A percentile compares a stretch with the other conserved stretches of the same genome.
These are phyloP conservation scores for Protodeltote pygarga DNA, from an alignment of 2,888 invertebrate genomes.

Conservation along the genomic window DNA sequence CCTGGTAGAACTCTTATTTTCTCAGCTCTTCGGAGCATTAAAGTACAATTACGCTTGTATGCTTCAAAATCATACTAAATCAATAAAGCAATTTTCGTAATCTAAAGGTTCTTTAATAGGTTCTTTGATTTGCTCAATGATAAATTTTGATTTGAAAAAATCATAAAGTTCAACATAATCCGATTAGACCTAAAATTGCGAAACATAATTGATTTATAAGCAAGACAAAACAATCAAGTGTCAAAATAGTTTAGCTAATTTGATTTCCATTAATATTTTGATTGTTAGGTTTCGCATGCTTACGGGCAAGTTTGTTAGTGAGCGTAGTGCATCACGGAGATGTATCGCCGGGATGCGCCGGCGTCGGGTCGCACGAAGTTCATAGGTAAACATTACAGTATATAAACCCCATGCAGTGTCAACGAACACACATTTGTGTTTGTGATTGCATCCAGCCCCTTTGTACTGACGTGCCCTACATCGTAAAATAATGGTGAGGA, in stretches of 20 bases:
- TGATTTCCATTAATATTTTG: constrained; percentile 55
- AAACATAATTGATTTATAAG: constrained; percentile 51
- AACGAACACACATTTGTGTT: constrained; percentile 75
- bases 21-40: too few relatives aligned
- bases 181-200: constrained; percentile 26
- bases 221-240: constrained; percentile 45
- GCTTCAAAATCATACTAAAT: too few relatives aligned
- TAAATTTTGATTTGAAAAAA: constrained; percentile 27
- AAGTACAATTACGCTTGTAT: too few relatives aligned
- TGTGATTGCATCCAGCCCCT: constrained; percentile 72
- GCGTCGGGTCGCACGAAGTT: constrained; percentile 79
- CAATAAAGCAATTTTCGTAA: too few relatives aligned
- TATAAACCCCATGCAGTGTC: constrained; percentile 83
- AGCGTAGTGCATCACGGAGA: constrained; percentile 49
- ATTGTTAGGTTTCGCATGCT: constrained; percentile 53
- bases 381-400: constrained; percentile 83
- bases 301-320: constrained; percentile 47
- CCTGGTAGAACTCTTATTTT: too few relatives aligned
- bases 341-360: constrained; percentile 72
- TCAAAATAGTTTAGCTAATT: constrained; percentile 53
- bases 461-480: constrained; percentile 49
- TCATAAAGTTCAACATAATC: constrained; percentile 36
- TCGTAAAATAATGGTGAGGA: constrained; percentile 62
- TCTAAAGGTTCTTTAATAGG: too few relatives aligned
- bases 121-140: neutral